Percentiles rank a stretch among this genome's conserved stretches.
phyloP scores from a whole-genome alignment of 2,113 vertebrate genomes.

The Gallinago paraguaiae region DNA sequence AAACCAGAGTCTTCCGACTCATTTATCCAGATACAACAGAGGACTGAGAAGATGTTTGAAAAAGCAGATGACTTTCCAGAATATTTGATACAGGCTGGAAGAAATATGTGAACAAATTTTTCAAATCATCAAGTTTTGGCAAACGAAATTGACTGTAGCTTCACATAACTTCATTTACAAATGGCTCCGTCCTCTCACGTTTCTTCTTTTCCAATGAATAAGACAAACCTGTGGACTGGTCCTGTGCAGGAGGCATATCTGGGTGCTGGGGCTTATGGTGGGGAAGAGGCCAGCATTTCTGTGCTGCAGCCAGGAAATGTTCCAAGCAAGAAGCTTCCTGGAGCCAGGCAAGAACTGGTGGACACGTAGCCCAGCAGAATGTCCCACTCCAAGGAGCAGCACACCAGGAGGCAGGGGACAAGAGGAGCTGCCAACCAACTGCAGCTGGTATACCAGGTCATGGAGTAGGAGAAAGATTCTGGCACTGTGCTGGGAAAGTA shows the following conservation, averaged over 20 bases:
- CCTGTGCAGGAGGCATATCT: neutral
- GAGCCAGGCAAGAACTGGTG: neutral
- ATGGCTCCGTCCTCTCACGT: neutral
- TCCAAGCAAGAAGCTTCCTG: neutral
- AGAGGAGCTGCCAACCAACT: neutral
- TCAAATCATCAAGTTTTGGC: constrained; percentile 25
- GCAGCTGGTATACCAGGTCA: constrained; percentile 28
- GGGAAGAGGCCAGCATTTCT: neutral
- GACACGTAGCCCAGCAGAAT: neutral
- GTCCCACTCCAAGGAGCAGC: neutral
- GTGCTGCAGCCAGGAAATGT: neutral
- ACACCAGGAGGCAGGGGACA: neutral
- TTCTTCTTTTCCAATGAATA: neutral
- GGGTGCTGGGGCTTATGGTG: neutral
- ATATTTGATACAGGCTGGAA: constrained; percentile 46
- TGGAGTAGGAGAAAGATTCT: constrained; percentile 22
- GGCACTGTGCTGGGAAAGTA: constrained; percentile 23
- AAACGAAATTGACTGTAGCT: constrained; percentile 40
- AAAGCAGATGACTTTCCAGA: constrained; percentile 35
- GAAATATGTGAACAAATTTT: neutral
- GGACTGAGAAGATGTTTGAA: constrained; percentile 14
- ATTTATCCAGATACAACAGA: neutral
- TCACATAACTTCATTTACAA: constrained; percentile 35
- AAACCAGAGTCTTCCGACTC: neutral
- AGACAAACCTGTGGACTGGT: neutral